These are phyloP conservation scores for Garra rufa DNA, from an alignment of 2,113 vertebrate species.

Conservation along the genomic window DNA sequence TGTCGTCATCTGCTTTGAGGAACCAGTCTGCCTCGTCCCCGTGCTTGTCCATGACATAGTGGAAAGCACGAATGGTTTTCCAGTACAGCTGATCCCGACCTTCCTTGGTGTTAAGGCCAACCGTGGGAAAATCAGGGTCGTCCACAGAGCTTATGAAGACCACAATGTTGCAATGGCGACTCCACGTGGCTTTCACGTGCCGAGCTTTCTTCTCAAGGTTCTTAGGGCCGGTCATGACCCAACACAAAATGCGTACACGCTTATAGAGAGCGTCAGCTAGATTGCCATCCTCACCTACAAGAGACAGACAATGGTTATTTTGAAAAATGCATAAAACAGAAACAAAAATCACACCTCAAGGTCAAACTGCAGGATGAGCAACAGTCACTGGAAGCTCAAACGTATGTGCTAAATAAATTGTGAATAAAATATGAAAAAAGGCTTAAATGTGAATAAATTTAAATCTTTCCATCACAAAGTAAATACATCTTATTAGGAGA, in stretches of 20 bases:
- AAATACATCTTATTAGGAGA: no score
- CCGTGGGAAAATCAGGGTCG: slow-evolving; percentile 69
- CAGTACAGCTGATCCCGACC: slow-evolving; percentile 80
- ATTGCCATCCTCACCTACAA: slow-evolving; percentile 72
- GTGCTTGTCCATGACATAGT: slow-evolving; percentile 77
- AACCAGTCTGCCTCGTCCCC: slow-evolving; percentile 77
- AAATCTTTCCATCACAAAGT: no score
- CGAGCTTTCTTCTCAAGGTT: slow-evolving; percentile 74
- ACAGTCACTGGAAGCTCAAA: no score
- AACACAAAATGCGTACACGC: slow-evolving; percentile 79
- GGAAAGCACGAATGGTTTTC: slow-evolving; percentile 81
- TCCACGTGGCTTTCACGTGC: slow-evolving; percentile 76
- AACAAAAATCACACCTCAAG: neutral
- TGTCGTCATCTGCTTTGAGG: slow-evolving; percentile 81
- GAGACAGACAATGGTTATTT: neutral
- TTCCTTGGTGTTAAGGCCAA: slow-evolving; percentile 76
- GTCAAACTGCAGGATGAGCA: no score
- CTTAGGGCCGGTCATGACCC: slow-evolving; percentile 77
- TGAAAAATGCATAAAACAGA: neutral
- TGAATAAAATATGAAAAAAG: neutral
- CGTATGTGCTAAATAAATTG: neutral
- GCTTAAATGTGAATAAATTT: neutral
- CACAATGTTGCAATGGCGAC: slow-evolving; percentile 74
- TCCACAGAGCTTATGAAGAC: slow-evolving; percentile 79
- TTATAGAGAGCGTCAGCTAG: slow-evolving; percentile 72